phyloP scores from a whole-genome alignment of 2,888 invertebrate species.

The Limnephilus lunatus region DNA sequence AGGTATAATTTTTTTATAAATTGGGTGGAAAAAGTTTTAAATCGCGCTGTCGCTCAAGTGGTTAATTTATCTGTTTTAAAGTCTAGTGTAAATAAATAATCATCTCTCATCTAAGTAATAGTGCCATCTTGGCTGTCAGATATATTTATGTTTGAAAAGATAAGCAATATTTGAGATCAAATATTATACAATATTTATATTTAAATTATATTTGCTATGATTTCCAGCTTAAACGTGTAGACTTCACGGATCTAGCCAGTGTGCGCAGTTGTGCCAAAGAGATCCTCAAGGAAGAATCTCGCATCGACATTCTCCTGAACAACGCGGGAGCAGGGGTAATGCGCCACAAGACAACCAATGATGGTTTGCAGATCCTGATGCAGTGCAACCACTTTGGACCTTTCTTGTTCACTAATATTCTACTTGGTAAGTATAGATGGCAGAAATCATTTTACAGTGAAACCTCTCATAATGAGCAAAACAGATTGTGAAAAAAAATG shows the following conservation, averaged over 20 bases:
- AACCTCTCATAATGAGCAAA: no score
- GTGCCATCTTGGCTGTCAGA: neutral
- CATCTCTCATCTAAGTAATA: no score
- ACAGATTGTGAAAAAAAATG: no score
- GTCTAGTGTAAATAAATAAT: no score
- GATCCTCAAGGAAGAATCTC: conserved; percentile 74
- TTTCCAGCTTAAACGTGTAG: conserved; percentile 68
- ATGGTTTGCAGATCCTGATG: conserved; percentile 83
- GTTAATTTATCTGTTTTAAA: no score
- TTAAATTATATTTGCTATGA: neutral
- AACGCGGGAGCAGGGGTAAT: conserved; percentile 79
- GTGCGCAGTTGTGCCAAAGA: conserved; percentile 78
- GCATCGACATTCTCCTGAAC: conserved; percentile 79
- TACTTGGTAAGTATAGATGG: conserved; percentile 72
- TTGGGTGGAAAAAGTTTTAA: no score
- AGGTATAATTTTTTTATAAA: no score
- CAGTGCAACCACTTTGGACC: conserved; percentile 86
- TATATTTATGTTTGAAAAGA: neutral
- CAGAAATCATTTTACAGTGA: neutral
- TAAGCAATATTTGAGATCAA: neutral
- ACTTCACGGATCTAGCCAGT: conserved; percentile 74
- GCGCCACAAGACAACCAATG: conserved; percentile 77
- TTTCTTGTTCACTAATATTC: conserved; percentile 83
- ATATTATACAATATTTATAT: no score
- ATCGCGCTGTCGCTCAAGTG: no score